Percentiles rank a stretch among this genome's conserved stretches.
Evolutionary conservation across 2,113 vertebrate species (phyloP).

Genomic region (Thymallus thymallus): DNA sequence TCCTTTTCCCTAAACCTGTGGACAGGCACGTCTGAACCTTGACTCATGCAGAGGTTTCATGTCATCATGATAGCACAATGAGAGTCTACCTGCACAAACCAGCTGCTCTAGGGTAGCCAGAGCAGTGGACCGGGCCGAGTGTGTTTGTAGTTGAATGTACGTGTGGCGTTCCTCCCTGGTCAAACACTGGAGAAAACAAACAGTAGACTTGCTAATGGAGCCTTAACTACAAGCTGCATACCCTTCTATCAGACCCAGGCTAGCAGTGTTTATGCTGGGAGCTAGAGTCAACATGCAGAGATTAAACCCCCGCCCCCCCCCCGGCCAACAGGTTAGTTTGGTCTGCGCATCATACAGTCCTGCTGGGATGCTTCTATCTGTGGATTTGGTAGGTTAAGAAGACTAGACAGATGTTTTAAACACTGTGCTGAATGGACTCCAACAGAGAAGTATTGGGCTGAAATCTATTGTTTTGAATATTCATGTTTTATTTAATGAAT

Average conservation of each 20-base stretch:
- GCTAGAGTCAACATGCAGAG: slow-evolving; percentile 12
- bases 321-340: neutral
- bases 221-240: slow-evolving; percentile 1
- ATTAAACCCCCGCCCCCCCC: slow-evolving; percentile 2
- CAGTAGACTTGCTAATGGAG: slow-evolving; percentile 18
- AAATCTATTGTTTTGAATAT: too few species aligned
- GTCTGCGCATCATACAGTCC: neutral
- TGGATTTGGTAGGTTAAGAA: too few species aligned
- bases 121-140: neutral
- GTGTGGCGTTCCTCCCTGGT: slow-evolving; percentile 19
- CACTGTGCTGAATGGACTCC: too few species aligned
- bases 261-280: slow-evolving; percentile 17
- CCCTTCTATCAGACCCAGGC: neutral
- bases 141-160: neutral
- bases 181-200: slow-evolving; percentile 28
- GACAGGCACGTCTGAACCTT: neutral
- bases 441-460: too few species aligned
- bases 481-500: too few species aligned
- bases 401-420: too few species aligned
- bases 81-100: neutral
- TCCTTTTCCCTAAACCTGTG: neutral
- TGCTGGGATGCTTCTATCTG: too few species aligned
- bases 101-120: neutral
- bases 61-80: neutral
- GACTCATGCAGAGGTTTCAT: neutral